Evolutionary conservation across 1,140 invertebrate species (phyloP).

Genomic region (Sipha flava): DNA sequence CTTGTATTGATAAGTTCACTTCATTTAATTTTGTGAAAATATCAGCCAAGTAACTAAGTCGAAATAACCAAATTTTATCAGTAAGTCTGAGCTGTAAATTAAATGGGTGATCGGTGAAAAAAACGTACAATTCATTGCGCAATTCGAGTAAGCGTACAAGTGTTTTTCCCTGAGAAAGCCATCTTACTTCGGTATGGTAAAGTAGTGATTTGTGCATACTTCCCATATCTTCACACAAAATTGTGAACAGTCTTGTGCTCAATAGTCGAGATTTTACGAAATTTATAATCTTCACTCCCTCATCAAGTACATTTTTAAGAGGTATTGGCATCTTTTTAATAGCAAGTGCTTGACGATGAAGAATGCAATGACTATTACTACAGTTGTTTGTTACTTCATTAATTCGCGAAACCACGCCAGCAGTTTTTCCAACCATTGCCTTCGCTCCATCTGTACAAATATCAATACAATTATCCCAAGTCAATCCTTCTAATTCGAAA

Average conservation of each 20-base stretch:
- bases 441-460: not conserved
- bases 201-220: too few relatives aligned
- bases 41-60: too few relatives aligned
- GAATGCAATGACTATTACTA: not conserved
- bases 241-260: not conserved
- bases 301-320: too few relatives aligned
- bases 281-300: not conserved
- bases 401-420: not conserved
- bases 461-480: conserved; percentile 19
- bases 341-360: not conserved
- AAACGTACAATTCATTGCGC: too few relatives aligned
- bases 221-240: not conserved
- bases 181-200: not conserved
- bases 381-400: not conserved
- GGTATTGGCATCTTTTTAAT: too few relatives aligned
- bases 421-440: not conserved
- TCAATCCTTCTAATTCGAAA: not conserved
- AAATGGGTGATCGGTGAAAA: too few relatives aligned
- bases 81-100: too few relatives aligned
- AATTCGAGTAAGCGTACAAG: too few relatives aligned
- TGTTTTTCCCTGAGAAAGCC: too few relatives aligned
- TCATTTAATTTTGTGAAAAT: too few relatives aligned
- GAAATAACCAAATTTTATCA: too few relatives aligned
- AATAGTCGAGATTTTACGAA: not conserved
- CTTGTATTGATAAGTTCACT: too few relatives aligned